Percentiles rank a stretch among this genome's conserved stretches.
phyloP scores from a whole-genome alignment of 2,113 vertebrate genomes.

The Excalfactoria chinensis region DNA sequence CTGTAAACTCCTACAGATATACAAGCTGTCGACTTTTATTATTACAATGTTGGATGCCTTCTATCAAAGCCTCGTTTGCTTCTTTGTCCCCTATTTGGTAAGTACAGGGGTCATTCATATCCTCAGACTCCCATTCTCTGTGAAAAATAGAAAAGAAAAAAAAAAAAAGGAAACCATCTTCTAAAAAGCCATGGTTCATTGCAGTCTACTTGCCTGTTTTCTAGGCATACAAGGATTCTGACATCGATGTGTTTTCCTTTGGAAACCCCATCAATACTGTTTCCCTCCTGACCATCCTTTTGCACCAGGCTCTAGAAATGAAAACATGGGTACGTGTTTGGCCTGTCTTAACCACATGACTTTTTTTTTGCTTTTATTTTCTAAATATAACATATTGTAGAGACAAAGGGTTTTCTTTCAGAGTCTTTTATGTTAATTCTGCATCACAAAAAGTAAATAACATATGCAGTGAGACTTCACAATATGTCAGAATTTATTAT shows the following conservation, averaged over 20 bases:
- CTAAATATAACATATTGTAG: neutral
- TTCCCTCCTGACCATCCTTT: conserved; percentile 89
- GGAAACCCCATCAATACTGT: conserved; percentile 90
- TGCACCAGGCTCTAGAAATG: conserved; percentile 94
- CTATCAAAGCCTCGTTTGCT: conserved; percentile 94
- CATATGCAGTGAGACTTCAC: neutral
- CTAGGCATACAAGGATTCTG: conserved; percentile 85
- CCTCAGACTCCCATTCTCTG: neutral
- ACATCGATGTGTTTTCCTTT: conserved; percentile 89
- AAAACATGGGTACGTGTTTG: conserved; percentile 89
- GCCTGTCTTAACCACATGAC: neutral
- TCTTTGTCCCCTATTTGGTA: conserved; percentile 93
- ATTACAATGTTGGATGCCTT: conserved; percentile 89
- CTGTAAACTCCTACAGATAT: conserved; percentile 79
- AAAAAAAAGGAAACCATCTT: neutral
- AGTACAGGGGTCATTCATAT: conserved; percentile 49
- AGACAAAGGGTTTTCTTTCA: neutral
- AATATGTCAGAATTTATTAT: neutral
- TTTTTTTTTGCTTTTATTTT: neutral
- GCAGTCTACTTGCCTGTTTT: conserved; percentile 19
- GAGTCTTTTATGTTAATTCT: neutral
- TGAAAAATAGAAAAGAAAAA: neutral
- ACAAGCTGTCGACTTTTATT: conserved; percentile 85
- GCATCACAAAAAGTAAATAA: neutral
- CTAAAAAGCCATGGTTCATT: neutral